Conservation (phyloP, 2,888 invertebrate genomes). For the Tuberolachnus salignus region DNA sequence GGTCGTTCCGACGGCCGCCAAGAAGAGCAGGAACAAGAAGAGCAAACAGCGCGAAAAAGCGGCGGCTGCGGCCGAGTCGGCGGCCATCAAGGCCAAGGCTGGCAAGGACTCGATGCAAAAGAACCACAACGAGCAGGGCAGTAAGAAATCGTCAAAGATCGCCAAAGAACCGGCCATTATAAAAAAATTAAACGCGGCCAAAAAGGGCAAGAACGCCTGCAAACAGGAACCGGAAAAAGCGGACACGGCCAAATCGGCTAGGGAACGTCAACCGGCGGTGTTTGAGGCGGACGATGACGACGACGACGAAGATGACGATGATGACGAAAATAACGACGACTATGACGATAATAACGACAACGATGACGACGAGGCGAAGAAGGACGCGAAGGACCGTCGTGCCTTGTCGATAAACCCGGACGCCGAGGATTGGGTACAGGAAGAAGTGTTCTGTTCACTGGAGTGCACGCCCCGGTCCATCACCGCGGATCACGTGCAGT, state of each 20-base stretch:
- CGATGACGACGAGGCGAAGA: not conserved
- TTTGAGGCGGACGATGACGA: not conserved
- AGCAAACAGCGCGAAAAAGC: conserved; percentile 30
- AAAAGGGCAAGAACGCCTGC: not conserved
- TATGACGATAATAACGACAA: not conserved
- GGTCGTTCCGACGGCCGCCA: not conserved
- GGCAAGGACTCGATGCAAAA: conserved; percentile 15
- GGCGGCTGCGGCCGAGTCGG: not conserved
- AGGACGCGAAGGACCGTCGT: not conserved
- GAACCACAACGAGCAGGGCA: conserved; percentile 22
- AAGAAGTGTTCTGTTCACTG: conserved; percentile 45
- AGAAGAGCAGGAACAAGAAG: conserved; percentile 37
- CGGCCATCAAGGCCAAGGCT: not conserved
- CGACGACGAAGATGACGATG: not conserved
- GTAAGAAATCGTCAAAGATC: conserved; percentile 48
- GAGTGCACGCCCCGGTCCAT: conserved; percentile 45
- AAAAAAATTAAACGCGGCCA: conserved; percentile 49
- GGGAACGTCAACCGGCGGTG: not conserved
- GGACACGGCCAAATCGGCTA: not conserved
- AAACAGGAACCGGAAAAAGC: not conserved
- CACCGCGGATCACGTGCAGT: not conserved
- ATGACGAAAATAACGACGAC: not conserved
- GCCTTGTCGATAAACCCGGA: not conserved
- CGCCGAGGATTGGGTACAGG: not conserved
- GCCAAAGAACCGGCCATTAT: conserved; percentile 44